Percentiles rank a stretch among this genome's conserved stretches.
Conservation (phyloP, 2,113 vertebrate species). For the Muscicapa adusta region DNA sequence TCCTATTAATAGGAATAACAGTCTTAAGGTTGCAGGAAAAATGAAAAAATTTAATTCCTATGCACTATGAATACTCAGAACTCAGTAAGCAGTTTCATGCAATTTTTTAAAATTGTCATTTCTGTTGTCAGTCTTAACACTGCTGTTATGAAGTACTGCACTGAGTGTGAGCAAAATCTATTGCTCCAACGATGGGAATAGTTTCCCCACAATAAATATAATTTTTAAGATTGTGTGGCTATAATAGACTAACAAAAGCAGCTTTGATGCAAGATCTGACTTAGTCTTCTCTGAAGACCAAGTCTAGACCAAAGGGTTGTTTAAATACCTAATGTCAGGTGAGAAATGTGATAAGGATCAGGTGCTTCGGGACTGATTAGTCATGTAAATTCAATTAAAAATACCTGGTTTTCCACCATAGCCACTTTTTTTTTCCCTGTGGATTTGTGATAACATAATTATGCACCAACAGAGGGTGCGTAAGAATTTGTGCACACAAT, state of each 20-base stretch:
- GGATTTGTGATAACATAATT: background rate
- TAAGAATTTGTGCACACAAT: background rate
- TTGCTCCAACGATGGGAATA: background rate
- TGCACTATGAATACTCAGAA: background rate
- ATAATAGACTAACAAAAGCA: conserved; percentile 10
- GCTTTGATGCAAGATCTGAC: background rate
- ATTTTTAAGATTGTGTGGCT: background rate
- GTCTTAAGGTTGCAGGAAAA: background rate
- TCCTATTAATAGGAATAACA: background rate
- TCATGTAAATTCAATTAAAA: background rate
- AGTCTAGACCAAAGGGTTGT: background rate
- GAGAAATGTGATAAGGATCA: background rate
- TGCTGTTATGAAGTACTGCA: background rate
- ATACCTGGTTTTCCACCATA: background rate
- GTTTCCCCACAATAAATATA: conserved; percentile 4
- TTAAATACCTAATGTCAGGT: background rate
- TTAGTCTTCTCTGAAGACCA: background rate
- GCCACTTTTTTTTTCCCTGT: background rate
- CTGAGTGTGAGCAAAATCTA: background rate
- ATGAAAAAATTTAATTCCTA: background rate
- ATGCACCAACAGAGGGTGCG: background rate
- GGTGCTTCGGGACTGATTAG: background rate
- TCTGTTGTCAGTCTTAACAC: background rate
- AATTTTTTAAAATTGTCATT: background rate
- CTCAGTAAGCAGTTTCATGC: background rate